Conservation (phyloP, 2,113 vertebrate genomes). For the Cyphomyrus plagiostoma region DNA sequence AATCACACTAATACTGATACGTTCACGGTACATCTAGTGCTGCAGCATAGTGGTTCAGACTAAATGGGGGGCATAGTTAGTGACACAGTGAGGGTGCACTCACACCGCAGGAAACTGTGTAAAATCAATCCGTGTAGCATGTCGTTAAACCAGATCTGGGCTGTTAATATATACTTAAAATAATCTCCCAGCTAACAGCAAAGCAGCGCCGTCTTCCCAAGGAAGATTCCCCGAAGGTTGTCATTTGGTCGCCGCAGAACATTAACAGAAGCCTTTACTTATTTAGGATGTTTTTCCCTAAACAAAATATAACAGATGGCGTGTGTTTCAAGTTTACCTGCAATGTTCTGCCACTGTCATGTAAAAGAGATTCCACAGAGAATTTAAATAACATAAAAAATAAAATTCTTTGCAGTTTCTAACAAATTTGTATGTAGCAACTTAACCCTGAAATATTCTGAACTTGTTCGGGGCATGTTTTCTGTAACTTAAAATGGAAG, state of each 20-base stretch:
- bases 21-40: not conserved
- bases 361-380: not conserved
- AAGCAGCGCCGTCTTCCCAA: not conserved
- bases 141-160: not conserved
- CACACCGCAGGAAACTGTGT: not conserved
- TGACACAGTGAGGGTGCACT: not conserved
- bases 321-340: not conserved
- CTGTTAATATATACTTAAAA: conserved; percentile 4
- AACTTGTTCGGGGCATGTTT: not conserved
- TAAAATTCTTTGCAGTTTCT: not conserved
- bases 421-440: not conserved
- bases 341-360: not conserved
- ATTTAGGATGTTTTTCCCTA: not conserved
- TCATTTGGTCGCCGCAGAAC: not conserved
- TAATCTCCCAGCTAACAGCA: not conserved
- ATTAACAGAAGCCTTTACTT: not conserved
- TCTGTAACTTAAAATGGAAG: not conserved
- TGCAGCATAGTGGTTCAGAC: not conserved
- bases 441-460: not conserved
- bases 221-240: not conserved
- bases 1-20: conserved; percentile 7
- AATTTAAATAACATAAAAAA: not conserved
- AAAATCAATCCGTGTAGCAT: not conserved
- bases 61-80: not conserved
- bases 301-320: not conserved